These are phyloP conservation scores for Myzus persicae DNA, from an alignment of 1,140 invertebrate genomes.

Conservation along the genomic window DNA sequence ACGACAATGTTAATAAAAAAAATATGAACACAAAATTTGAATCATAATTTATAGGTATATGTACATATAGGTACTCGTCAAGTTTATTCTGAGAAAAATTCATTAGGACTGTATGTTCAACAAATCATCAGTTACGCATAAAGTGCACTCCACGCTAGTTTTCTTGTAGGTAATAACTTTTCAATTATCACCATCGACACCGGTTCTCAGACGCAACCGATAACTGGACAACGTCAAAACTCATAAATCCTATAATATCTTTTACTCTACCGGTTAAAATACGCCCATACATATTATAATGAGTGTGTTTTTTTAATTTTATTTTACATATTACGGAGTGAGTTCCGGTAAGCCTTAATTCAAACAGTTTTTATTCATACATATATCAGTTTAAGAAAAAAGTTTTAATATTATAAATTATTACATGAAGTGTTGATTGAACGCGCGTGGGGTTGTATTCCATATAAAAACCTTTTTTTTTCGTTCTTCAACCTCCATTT, in stretches of 20 bases:
- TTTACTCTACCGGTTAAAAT: background rate
- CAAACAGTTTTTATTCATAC: background rate
- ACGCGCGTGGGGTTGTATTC: background rate
- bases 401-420: background rate
- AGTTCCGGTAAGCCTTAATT: background rate
- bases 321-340: background rate
- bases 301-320: background rate
- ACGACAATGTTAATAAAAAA: background rate
- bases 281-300: constrained; percentile 32
- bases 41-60: constrained; percentile 13
- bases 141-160: background rate
- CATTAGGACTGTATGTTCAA: background rate
- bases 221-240: constrained; percentile 30
- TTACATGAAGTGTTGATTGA: background rate
- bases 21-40: constrained; percentile 4
- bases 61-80: background rate
- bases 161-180: constrained; percentile 33
- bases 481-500: no score
- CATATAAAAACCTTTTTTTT: background rate
- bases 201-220: background rate
- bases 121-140: constrained; percentile 39
- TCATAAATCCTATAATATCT: constrained; percentile 23
- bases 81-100: background rate
- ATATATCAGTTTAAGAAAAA: background rate
- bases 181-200: constrained; percentile 31